These are phyloP conservation scores for Tridacna crocea DNA, from an alignment of 2,888 invertebrate species.

Conservation along the genomic window DNA sequence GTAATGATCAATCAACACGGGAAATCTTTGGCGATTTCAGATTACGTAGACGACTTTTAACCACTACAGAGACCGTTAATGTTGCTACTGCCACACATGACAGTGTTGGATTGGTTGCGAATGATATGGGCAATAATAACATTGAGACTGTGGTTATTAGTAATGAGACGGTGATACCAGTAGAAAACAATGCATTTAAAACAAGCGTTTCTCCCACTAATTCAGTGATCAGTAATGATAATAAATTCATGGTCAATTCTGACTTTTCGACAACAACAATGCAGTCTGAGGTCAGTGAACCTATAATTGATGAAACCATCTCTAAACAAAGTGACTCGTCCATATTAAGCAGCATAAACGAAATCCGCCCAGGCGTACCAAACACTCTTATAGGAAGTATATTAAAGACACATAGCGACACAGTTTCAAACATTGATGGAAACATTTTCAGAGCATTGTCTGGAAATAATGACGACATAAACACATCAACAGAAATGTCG, in stretches of 20 bases:
- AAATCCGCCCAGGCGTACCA: background rate
- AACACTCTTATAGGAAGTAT: background rate
- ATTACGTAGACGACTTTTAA: background rate
- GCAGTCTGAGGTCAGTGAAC: background rate
- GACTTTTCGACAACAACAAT: background rate
- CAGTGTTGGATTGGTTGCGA: too few relatives aligned
- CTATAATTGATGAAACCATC: background rate
- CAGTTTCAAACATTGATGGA: conserved; percentile 5
- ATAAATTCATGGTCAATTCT: background rate
- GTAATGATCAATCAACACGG: background rate
- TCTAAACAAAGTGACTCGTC: background rate
- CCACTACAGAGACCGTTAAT: background rate
- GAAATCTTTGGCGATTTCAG: background rate
- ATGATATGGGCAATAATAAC: too few relatives aligned
- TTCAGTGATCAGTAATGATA: background rate
- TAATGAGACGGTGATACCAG: too few relatives aligned
- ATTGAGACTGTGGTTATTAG: too few relatives aligned
- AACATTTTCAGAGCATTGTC: too few relatives aligned
- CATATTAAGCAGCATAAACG: conserved; percentile 1
- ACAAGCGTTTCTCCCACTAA: too few relatives aligned
- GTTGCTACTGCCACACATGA: background rate
- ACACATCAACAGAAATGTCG: too few relatives aligned
- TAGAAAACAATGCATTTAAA: too few relatives aligned
- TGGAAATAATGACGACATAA: too few relatives aligned
- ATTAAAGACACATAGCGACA: background rate